These are phyloP conservation scores for Dinocampus coccinellae DNA, from an alignment of 2,888 invertebrate species.

Conservation along the genomic window DNA sequence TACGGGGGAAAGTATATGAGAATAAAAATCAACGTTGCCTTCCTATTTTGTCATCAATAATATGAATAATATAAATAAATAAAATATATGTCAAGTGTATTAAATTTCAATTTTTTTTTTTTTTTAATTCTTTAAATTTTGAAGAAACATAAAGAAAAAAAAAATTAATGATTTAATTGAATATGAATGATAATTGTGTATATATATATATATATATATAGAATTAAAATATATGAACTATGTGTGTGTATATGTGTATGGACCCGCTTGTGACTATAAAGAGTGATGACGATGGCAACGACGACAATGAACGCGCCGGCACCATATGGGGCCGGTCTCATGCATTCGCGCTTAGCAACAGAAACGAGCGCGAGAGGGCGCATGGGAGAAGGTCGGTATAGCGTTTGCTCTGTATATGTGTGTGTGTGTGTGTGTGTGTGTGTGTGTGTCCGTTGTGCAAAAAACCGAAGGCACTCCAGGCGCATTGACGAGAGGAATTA, in stretches of 20 bases:
- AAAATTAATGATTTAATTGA: background rate
- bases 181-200: too few relatives aligned
- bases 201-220: background rate
- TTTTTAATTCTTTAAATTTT: too few relatives aligned
- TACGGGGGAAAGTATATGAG: too few relatives aligned
- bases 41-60: too few relatives aligned
- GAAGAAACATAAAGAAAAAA: too few relatives aligned
- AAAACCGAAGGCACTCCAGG: conserved; percentile 60
- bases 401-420: conserved; percentile 34
- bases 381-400: conserved; percentile 33
- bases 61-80: too few relatives aligned
- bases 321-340: conserved; percentile 59
- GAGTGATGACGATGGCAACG: conserved; percentile 44
- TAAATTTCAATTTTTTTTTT: too few relatives aligned
- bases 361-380: conserved; percentile 50
- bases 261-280: conserved; percentile 52
- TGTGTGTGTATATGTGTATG: conserved; percentile 48
- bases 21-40: too few relatives aligned
- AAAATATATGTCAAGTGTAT: too few relatives aligned
- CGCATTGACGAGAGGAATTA: conserved; percentile 50
- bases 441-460: conserved; percentile 47
- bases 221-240: background rate
- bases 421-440: too few relatives aligned
- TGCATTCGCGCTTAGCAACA: conserved; percentile 65
- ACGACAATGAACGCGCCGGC: conserved; percentile 53